Evolutionary conservation across 2,888 invertebrate genomes (phyloP), one percentile per base, ranked within the genome.

Genomic region (Xestia rhomboidea): DNA sequence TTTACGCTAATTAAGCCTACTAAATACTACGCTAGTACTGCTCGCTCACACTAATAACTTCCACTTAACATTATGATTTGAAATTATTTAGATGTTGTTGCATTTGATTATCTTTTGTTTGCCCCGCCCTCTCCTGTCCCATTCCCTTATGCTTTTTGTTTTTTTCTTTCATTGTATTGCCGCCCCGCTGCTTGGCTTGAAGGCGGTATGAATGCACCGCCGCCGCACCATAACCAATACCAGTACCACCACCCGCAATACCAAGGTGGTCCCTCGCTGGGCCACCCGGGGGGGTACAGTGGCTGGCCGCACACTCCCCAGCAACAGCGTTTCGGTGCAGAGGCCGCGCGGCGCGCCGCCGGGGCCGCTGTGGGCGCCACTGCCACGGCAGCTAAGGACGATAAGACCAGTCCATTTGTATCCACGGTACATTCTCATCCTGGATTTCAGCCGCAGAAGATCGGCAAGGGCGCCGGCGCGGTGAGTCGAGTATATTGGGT

Each of bases 361-460:
- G 91, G 85, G 24, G 88, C 91, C 76, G 91, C 92, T 76, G 85
- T 88, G 63, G 89, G 84, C 30, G 89, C 90, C 83, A 85, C 90
- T 66, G 84, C 91, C 76, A 92, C 93, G 77, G 87, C 92, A 27
- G 93, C 89, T 79, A 97, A 97, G 90, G 97, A 97, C 89, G 97
- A 97, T 89, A 97, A 97, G 93, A 97, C 98, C 86, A 99, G 98
- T 93, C 99, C 99, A 34, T 99, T 99, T 95, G 97, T 98, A 68
- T 98, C 98, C 82, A 98, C 98, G 71, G 97, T 98, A 85, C 99
- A 99, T 97, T 99, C 99, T 64, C 99, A 99, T 96, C 98, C 99
- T 60, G 98, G 98, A 78, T 99, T 99, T 95, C 98, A 98, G 87
- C 99, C 99, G 21, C 99, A 99, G 94, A 99, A 99, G 97, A 98